Conservation (phyloP, 2,888 invertebrate species). For the Heliconius cydno region DNA sequence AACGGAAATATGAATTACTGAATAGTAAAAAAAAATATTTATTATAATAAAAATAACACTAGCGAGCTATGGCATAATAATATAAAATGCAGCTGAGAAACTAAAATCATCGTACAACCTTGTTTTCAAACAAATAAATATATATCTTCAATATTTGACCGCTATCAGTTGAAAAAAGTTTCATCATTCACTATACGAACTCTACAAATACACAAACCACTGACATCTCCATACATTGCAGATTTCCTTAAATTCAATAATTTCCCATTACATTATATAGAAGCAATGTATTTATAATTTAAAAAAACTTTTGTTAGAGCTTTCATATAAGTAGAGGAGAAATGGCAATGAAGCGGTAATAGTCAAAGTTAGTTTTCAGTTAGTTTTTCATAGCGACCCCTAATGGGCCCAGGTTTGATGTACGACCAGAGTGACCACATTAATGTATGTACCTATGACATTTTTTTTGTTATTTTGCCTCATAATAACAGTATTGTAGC, state of each 20-base stretch:
- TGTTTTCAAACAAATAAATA: conserved; percentile 47
- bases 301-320: neutral
- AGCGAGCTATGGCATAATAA: neutral
- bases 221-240: conserved; percentile 10
- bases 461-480: conserved; percentile 49
- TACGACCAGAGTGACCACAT: conserved; percentile 57
- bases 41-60: neutral
- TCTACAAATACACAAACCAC: neutral
- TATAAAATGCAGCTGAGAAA: conserved; percentile 6
- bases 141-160: conserved; percentile 51
- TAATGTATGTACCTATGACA: conserved; percentile 52
- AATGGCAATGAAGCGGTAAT: conserved; percentile 56
- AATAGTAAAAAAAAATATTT: neutral
- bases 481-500: conserved; percentile 33
- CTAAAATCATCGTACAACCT: conserved; percentile 26
- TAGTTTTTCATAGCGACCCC: conserved; percentile 61
- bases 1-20: too few species aligned
- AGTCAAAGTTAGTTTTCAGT: conserved; percentile 70
- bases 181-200: conserved; percentile 38
- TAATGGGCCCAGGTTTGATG: conserved; percentile 61
- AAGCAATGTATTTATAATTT: conserved; percentile 44
- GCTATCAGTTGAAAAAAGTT: conserved; percentile 50
- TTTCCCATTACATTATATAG: neutral
- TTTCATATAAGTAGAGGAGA: conserved; percentile 21
- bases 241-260: neutral